Base-by-base conservation (phyloP, 2,888 invertebrate genomes). In the Mesodorylaimus sp. region DNA sequence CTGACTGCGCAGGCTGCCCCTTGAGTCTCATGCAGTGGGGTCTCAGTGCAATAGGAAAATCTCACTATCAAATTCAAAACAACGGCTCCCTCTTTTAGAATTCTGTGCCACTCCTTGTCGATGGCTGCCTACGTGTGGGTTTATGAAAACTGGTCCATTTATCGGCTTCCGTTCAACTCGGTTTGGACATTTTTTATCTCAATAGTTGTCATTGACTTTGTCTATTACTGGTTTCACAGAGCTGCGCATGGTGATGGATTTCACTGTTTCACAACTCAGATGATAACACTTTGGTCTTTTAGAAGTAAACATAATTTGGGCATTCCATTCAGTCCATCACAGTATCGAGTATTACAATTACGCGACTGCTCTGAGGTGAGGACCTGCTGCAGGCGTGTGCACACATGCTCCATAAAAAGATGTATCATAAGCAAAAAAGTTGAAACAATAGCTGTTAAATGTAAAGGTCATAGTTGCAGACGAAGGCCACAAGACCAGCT, bases 141-240 rank as follows among this genome's bases (percentile, higher is more conserved):
- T 38, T 80, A 84, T 68, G 74, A 80, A 3, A 76, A 79, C 68
- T 85, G 73, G 62, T 74, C 79, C 54, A 52, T 84, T 21, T 66
- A 77, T 16, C 77, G 79, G 42, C 68, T 87, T 21, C 78, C 80
- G 0, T 87, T 86, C 86, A 74, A 85, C 62, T 78, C 77, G 2
- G 70, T 78, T 0, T 68, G 77, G 61, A 84, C 84, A 1, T 88
- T 86, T 87, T 79, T 81, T 58, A 67, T 80, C 0, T 80, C 82
- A 0, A 80, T 83, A 0, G 59, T 88, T 1, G 79, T 77, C 0
- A 82, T 85, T 0, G 85, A 86, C 66, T 81, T 85, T 64, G 80
- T 81, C 61, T 88, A 87, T 66, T 88, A 88, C 65, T 84, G 87
- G 83, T 78, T 83, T 59, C 88, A 88, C 63, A 74, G 87, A 63